Evolutionary conservation across 2,797 vertebrate species (phyloP), one percentile per base, ranked within the genome.

Genomic region (Perodicticus potto): DNA sequence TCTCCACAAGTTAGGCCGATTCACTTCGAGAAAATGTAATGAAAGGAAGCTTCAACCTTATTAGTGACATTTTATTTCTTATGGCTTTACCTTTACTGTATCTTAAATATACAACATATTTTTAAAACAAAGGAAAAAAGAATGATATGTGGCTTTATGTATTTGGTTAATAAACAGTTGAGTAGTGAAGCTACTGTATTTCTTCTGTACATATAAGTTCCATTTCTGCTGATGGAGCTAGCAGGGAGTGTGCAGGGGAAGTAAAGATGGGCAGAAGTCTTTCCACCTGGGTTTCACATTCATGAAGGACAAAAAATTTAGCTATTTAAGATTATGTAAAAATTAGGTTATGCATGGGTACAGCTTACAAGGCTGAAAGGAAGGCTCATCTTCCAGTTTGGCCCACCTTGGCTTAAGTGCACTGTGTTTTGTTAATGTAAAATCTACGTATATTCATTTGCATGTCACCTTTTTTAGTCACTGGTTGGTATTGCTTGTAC

Each of bases 31-130:
- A 91, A 91, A 76, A 53, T 57, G 4, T 32, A 45, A 70, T n/a
- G 9, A 88, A 37, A 23, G 7, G 8, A 69, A 40, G 0, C 16
- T 86, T 80, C 25, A 27, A 29, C 16, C 45, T 1, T 73, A 19
- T 57, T 45, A 65, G 4, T 37, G 40, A 67, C 83, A 9, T 89
- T 82, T 55, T 96, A n/a, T 81, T 53, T 94, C n/a, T 87, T 84
- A 80, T 23, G 40, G 22, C 37, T 72, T 45, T 49, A 86, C 12
- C 22, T 72, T 3, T 27, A 57, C 13, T 72, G 7, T 63, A 37
- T 87, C 13, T 78, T 93, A 77, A 92, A 83, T 80, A 67, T 45
- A 72, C 70, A 84, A 77, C 34, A 83, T 45, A 86, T 80, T 83
- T 88, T 93, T 80, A 59, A 97, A 86, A 14, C 14, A 14, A 55